These are phyloP conservation scores for Bembecia ichneumoniformis DNA, from an alignment of 2,888 invertebrate genomes.

Conservation along the genomic window DNA sequence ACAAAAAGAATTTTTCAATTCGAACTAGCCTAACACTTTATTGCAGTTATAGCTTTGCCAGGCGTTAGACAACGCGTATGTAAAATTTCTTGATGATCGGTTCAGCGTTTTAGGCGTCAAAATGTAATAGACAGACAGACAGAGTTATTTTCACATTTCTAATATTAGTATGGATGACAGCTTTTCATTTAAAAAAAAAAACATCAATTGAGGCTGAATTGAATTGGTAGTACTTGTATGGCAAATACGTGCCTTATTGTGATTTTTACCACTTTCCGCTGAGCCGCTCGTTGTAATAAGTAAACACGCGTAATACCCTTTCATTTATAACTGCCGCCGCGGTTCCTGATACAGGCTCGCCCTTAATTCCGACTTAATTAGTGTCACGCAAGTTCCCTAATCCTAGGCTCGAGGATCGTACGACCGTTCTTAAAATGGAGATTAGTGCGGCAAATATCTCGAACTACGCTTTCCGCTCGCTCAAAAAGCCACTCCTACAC, in stretches of 20 bases:
- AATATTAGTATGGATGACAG: no score
- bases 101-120: no score
- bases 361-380: slow-evolving; percentile 72
- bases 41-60: no score
- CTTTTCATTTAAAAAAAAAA: no score
- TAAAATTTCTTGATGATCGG: no score
- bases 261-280: slow-evolving; percentile 22
- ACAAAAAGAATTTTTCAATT: no score
- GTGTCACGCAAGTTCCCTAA: slow-evolving; percentile 72
- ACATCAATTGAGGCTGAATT: no score
- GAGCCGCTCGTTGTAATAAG: slow-evolving; percentile 37
- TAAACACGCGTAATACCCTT: slow-evolving; percentile 63
- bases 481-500: slow-evolving; percentile 48
- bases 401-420: slow-evolving; percentile 65
- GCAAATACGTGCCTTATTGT: neutral
- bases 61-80: no score
- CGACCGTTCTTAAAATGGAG: slow-evolving; percentile 72
- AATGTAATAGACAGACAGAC: no score
- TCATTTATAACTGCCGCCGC: slow-evolving; percentile 67
- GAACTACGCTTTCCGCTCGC: slow-evolving; percentile 54
- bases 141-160: no score
- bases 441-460: slow-evolving; percentile 69
- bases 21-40: no score
- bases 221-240: neutral
- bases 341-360: slow-evolving; percentile 68